These are phyloP conservation scores for Phylloscopus collybita DNA, from an alignment of 2,797 vertebrate genomes.

Conservation along the genomic window DNA sequence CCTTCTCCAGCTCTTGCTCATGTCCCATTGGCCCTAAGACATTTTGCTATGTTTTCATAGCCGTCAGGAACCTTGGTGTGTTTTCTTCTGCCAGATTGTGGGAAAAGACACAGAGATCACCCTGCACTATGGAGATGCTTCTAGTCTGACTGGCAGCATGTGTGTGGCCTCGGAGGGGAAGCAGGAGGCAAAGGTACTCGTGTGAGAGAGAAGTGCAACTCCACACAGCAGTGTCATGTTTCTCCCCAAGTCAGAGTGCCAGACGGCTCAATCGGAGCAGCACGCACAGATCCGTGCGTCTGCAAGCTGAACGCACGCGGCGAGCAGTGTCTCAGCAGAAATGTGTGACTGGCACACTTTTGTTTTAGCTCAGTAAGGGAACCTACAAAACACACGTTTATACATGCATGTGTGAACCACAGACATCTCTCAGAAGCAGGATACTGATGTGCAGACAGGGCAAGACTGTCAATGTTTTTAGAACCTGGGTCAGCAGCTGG, in stretches of 20 bases:
- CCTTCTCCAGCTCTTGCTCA: background rate
- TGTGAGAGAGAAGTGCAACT: background rate
- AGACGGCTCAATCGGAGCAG: background rate
- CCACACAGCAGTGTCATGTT: rapidly evolving
- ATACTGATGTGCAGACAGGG: background rate
- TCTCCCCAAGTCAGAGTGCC: background rate
- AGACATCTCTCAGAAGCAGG: background rate
- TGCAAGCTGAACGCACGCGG: background rate
- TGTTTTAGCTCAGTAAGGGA: background rate
- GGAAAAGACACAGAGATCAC: background rate
- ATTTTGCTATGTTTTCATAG: background rate
- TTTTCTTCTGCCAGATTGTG: background rate
- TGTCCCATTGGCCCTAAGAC: background rate
- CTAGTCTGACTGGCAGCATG: background rate
- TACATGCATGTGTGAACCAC: background rate
- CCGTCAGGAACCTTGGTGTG: background rate
- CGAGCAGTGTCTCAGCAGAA: background rate
- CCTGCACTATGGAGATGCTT: background rate
- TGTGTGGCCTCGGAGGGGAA: background rate
- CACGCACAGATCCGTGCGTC: rapidly evolving
- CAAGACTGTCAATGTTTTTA: background rate
- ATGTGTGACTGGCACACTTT: background rate
- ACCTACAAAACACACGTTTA: background rate
- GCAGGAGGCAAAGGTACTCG: background rate
- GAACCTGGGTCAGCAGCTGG: background rate